These are phyloP conservation scores for Philotrypesis tridentata DNA, from an alignment of 1,140 invertebrate genomes.

Conservation along the genomic window DNA sequence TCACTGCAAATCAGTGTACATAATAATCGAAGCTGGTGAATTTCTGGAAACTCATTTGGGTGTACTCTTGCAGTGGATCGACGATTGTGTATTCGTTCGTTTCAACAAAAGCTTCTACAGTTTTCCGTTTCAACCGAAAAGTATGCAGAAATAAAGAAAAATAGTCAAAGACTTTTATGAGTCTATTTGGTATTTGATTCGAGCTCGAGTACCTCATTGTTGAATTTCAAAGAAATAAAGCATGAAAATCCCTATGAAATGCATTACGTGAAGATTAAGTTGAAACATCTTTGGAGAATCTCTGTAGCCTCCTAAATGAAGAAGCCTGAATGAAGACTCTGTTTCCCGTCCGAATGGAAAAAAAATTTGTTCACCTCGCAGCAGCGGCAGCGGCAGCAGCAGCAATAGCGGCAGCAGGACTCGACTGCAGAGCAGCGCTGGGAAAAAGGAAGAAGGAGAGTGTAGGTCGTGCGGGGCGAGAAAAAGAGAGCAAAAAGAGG, in stretches of 20 bases:
- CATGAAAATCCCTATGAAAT: too few relatives aligned
- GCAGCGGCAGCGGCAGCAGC: neutral
- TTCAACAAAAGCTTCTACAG: too few relatives aligned
- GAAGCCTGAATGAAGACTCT: neutral
- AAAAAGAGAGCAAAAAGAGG: constrained; percentile 42
- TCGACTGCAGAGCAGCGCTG: neutral
- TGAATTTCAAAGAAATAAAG: too few relatives aligned
- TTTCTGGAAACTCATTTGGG: neutral
- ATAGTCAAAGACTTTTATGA: too few relatives aligned
- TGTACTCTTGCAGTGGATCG: neutral
- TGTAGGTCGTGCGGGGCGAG: neutral
- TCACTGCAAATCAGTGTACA: neutral
- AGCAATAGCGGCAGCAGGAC: neutral
- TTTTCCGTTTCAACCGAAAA: neutral
- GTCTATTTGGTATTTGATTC: too few relatives aligned
- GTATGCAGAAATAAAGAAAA: neutral
- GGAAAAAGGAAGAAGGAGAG: constrained; percentile 19
- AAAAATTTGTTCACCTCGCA: neutral
- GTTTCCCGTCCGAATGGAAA: neutral
- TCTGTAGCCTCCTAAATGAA: neutral
- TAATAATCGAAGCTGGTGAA: neutral
- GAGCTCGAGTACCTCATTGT: too few relatives aligned
- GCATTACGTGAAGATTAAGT: too few relatives aligned
- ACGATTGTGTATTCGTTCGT: neutral
- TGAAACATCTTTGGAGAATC: too few relatives aligned